phyloP scores from a whole-genome alignment of 2,113 vertebrate genomes.

The Rhinolophus sinicus region DNA sequence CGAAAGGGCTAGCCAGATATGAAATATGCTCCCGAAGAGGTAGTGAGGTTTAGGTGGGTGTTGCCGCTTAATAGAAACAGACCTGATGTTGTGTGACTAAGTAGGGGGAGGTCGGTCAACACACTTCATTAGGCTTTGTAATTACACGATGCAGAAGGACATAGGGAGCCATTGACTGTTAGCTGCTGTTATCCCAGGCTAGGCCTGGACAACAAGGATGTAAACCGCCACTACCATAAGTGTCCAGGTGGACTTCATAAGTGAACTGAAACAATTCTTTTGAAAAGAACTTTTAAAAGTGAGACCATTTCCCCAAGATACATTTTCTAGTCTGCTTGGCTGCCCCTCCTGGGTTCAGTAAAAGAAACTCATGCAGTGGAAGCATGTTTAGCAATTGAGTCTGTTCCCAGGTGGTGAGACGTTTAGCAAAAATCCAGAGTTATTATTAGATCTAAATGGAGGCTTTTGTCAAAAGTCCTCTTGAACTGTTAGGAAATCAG shows the following conservation, averaged over 20 bases:
- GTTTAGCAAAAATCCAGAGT: constrained; percentile 68
- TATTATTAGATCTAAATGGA: constrained; percentile 77
- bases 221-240: neutral
- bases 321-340: constrained; percentile 27
- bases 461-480: constrained; percentile 72
- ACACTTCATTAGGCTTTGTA: neutral
- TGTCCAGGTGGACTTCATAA: neutral
- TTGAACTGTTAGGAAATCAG: constrained; percentile 75
- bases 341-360: constrained; percentile 1
- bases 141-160: neutral
- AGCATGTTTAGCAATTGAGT: constrained; percentile 74
- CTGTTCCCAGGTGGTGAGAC: constrained; percentile 71
- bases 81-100: neutral
- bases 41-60: neutral
- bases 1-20: neutral
- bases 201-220: too few species aligned
- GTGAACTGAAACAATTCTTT: neutral
- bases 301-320: neutral
- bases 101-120: neutral
- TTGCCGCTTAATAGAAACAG: neutral
- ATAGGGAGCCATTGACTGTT: neutral
- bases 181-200: neutral
- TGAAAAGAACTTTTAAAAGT: neutral
- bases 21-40: neutral
- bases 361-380: constrained; percentile 42